Percentiles rank a stretch among this genome's conserved stretches.
phyloP scores from a whole-genome alignment of 2,797 vertebrate genomes.

The Danionella dracula region DNA sequence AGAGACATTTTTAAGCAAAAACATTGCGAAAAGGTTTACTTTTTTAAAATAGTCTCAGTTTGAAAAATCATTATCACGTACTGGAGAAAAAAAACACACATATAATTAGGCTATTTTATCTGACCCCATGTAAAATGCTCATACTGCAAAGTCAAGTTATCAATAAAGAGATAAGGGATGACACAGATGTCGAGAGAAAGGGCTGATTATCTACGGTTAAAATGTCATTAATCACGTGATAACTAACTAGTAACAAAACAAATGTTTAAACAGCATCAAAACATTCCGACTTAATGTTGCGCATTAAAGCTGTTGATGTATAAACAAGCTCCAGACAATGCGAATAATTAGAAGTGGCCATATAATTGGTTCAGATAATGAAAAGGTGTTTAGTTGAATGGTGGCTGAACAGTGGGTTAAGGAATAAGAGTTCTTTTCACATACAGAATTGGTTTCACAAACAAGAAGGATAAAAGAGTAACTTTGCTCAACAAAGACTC shows the following conservation, averaged over 20 bases:
- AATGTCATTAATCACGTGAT: constrained; percentile 87
- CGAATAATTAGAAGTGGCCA: neutral
- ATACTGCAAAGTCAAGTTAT: no score
- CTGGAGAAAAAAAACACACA: neutral
- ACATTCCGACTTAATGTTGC: constrained; percentile 38
- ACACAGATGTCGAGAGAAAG: constrained; percentile 81
- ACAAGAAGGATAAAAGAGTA: neutral
- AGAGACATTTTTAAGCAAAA: no score
- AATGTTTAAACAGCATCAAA: constrained; percentile 63
- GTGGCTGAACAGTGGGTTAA: neutral
- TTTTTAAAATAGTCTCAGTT: no score
- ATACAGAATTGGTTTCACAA: no score
- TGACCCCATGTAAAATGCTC: constrained; percentile 80
- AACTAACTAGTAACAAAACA: constrained; percentile 86
- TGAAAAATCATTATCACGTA: no score
- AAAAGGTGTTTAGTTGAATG: neutral
- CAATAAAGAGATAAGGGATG: constrained; percentile 94
- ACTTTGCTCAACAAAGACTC: constrained; percentile 2
- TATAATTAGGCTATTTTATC: constrained; percentile 69
- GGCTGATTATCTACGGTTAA: constrained; percentile 86
- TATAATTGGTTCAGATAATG: neutral
- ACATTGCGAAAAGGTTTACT: no score
- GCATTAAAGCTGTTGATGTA: neutral
- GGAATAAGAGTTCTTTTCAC: no score
- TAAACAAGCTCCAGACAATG: neutral